Evolutionary conservation across 92 coral and sea anemone species (phyloP).

Genomic region (Palythoa caribaeorum): DNA sequence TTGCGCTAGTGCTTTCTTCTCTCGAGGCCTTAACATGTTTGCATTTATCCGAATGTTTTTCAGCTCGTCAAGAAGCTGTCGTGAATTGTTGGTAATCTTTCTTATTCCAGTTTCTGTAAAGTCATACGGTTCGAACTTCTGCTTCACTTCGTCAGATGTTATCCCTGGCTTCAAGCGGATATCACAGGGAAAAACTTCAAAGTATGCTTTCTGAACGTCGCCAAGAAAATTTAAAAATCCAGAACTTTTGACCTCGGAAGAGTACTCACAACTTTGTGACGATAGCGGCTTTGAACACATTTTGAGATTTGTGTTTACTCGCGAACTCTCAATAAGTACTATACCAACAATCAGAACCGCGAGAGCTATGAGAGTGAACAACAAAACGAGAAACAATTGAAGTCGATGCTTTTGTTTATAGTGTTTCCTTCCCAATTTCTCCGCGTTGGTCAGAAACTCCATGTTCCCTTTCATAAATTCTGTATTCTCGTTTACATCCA

Average conservation of each 20-base stretch:
- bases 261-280: background rate
- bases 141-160: conserved; percentile 1
- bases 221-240: conserved; percentile 27
- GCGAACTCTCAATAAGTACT: conserved; percentile 20
- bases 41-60: conserved; percentile 17
- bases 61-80: conserved; percentile 24
- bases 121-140: conserved; percentile 30
- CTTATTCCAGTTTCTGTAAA: conserved; percentile 34
- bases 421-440: conserved; percentile 39
- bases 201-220: conserved; percentile 29
- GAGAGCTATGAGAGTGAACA: conserved; percentile 10
- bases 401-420: conserved; percentile 4
- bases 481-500: conserved; percentile 41
- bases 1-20: conserved; percentile 40
- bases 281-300: conserved; percentile 2
- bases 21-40: conserved; percentile 18
- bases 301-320: background rate
- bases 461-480: conserved; percentile 23
- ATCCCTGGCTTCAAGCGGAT: conserved; percentile 14
- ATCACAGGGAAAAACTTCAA: conserved; percentile 36
- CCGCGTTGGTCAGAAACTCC: conserved; percentile 31
- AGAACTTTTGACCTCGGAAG: conserved; percentile 14
- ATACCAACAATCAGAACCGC: conserved; percentile 24
- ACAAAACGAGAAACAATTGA: conserved; percentile 3
- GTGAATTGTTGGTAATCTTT: conserved; percentile 17